Conservation (phyloP, 2,888 invertebrate species). For the Labia minor region DNA sequence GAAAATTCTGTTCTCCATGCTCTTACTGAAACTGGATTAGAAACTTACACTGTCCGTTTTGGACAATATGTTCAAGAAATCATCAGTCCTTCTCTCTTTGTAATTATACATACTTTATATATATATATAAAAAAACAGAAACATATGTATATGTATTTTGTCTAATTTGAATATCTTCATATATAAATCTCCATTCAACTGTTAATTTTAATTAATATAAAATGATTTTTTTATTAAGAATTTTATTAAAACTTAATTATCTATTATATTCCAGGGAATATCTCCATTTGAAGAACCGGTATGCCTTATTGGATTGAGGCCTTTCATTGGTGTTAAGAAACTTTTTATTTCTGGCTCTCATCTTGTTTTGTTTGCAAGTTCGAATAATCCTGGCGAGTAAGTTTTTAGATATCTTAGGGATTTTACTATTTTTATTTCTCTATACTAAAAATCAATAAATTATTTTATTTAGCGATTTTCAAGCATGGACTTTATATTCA, state of each 20-base stretch:
- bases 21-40: conserved; percentile 61
- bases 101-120: background rate
- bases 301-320: conserved; percentile 54
- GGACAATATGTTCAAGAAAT: conserved; percentile 41
- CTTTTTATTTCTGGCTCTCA: conserved; percentile 41
- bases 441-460: background rate
- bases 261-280: conserved; percentile 37
- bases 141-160: no score
- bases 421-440: background rate
- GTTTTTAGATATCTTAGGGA: conserved; percentile 9
- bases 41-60: conserved; percentile 59
- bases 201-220: no score
- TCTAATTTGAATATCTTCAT: no score
- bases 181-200: no score
- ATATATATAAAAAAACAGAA: no score
- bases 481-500: conserved; percentile 59
- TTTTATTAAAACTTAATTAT: no score
- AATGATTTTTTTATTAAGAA: no score
- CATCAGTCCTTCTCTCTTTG: background rate
- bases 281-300: conserved; percentile 49
- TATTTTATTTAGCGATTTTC: background rate
- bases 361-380: conserved; percentile 46
- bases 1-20: conserved; percentile 61
- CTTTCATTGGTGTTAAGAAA: conserved; percentile 52
- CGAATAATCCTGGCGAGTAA: conserved; percentile 40